A percentile compares a stretch with the other conserved stretches of the same genome.
Evolutionary conservation across 2,113 vertebrate genomes (phyloP).

Genomic region (Diadophis punctatus): DNA sequence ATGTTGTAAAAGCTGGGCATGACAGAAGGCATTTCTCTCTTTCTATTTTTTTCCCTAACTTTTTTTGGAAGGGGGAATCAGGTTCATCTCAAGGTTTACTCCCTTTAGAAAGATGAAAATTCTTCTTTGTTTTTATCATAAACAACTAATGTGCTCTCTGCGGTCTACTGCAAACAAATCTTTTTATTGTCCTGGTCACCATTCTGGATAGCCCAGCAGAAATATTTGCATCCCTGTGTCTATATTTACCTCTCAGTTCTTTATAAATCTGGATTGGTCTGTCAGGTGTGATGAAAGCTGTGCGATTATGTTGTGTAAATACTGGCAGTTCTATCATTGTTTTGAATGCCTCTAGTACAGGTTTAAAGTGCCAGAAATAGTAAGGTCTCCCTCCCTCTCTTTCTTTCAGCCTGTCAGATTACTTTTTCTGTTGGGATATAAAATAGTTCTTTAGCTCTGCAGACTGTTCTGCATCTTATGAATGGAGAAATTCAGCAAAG

Average conservation of each 20-base stretch:
- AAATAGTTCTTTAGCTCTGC: not conserved
- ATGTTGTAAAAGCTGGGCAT: not conserved
- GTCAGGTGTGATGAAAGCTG: conserved; percentile 12
- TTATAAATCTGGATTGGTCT: not conserved
- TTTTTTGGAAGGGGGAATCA: not conserved
- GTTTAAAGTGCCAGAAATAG: conserved; percentile 22
- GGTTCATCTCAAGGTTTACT: not conserved
- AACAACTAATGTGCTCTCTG: conserved; percentile 17
- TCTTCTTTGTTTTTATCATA: not conserved
- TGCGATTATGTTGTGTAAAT: not conserved
- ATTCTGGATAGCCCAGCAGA: conserved; percentile 25
- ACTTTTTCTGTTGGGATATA: conserved; percentile 5
- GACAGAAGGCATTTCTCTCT: not conserved
- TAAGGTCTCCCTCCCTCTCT: not conserved
- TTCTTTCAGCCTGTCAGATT: conserved; percentile 12
- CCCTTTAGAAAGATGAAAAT: not conserved
- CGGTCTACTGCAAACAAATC: conserved; percentile 36
- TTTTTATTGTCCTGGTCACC: conserved; percentile 34
- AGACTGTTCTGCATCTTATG: not conserved
- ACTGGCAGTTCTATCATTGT: not conserved
- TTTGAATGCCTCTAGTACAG: conserved; percentile 2
- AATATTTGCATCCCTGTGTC: not conserved
- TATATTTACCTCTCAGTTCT: conserved; percentile 12
- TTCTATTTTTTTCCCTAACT: not conserved
- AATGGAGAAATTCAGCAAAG: conserved; percentile 2